These are phyloP conservation scores for Elgaria multicarinata DNA, from an alignment of 2,113 vertebrate genomes.

Conservation along the genomic window DNA sequence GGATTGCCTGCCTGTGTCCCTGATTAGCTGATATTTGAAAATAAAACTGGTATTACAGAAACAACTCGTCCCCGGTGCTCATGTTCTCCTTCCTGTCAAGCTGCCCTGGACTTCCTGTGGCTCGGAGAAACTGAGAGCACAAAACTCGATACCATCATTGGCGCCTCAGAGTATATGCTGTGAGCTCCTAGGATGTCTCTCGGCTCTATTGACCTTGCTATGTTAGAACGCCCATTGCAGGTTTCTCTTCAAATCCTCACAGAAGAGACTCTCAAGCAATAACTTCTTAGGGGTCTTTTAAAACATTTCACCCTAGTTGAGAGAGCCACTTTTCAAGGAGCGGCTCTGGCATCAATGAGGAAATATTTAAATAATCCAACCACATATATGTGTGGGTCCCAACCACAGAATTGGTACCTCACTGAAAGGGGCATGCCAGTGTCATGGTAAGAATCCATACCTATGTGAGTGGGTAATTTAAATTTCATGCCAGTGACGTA, in stretches of 20 bases:
- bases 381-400: neutral
- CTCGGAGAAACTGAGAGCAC: neutral
- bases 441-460: neutral
- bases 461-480: neutral
- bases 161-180: neutral
- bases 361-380: neutral
- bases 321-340: neutral
- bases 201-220: neutral
- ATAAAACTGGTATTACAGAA: too few species aligned
- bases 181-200: neutral
- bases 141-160: neutral
- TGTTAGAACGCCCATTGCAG: neutral
- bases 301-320: neutral
- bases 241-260: neutral
- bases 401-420: neutral
- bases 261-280: neutral
- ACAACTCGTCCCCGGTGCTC: too few species aligned
- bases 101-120: too few species aligned
- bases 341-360: neutral
- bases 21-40: too few species aligned
- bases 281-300: neutral
- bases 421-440: neutral
- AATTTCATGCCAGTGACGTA: neutral
- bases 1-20: too few species aligned
- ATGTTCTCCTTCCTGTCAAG: too few species aligned